These are phyloP conservation scores for Bubo blakistoni DNA, from an alignment of 2,113 vertebrate genomes.

Conservation along the genomic window DNA sequence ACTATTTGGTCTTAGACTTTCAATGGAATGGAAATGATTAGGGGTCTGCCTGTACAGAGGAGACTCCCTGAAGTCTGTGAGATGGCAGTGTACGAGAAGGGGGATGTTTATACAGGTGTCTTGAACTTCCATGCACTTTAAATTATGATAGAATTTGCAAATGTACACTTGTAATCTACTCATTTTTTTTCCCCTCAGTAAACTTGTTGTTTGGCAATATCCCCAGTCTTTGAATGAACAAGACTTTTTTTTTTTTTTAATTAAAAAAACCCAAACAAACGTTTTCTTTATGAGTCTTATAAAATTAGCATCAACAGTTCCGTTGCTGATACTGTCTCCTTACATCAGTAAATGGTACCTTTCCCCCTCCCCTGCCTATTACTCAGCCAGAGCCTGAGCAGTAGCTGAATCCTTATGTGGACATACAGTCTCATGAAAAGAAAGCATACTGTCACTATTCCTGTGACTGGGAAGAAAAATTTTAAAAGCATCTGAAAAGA, in stretches of 20 bases:
- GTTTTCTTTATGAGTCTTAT: not conserved
- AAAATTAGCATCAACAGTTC: not conserved
- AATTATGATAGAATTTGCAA: not conserved
- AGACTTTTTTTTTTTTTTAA: too few species aligned
- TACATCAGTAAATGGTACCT: not conserved
- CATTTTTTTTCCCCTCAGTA: not conserved
- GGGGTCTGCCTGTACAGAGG: not conserved
- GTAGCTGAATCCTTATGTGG: not conserved
- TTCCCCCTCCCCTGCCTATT: not conserved
- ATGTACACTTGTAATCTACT: not conserved
- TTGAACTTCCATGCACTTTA: not conserved
- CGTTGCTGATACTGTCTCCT: not conserved
- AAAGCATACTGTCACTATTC: not conserved
- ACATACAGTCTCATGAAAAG: not conserved
- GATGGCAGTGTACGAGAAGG: not conserved
- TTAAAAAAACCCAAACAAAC: too few species aligned
- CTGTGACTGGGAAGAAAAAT: not conserved
- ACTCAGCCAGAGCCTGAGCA: not conserved
- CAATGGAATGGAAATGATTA: not conserved
- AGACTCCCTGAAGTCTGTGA: not conserved
- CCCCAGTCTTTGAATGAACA: not conserved
- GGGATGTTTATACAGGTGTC: not conserved
- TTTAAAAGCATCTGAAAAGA: not conserved
- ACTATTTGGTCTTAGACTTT: not conserved
- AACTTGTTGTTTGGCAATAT: not conserved